Evolutionary conservation across 1,140 invertebrate species (phyloP), one percentile per base, ranked within the genome.

Genomic region (Eupristina koningsbergeri): DNA sequence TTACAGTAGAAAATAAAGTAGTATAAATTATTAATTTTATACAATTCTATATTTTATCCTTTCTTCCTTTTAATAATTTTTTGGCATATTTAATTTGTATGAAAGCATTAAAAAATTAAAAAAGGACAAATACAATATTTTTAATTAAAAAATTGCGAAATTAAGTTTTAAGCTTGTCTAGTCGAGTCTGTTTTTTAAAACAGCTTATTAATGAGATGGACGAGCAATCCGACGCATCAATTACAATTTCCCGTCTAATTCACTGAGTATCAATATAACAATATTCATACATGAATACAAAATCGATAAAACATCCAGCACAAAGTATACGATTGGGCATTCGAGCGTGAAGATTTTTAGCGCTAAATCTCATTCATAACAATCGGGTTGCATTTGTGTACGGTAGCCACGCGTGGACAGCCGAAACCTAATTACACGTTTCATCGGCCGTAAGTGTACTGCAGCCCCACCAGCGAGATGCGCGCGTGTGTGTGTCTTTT

Each of bases 371-470:
- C 41, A 1, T 63, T 19, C 9, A 8, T 64, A n/a, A 34, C 73
- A 75, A 53, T 31, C 8, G 73, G n/a, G n/a, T 75, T 58, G 47
- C 50, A 47, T 50, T 58, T 76, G 73, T 69, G 45, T 45, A 50
- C 26, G 34, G 75, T 29, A 36, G 9, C 5, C 2, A 50, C 47
- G 41, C 45, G 74, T 29, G 34, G 31, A 82, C 26, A 36, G 58
- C 34, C 81, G 64, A 78, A 78, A 83, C 67, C 36, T 83, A 78
- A 83, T 83, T 83, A 78, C 81, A 75, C 64, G 75, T 78, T 67
- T 83, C 81, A 73, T 83, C 81, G 61, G 74, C 41, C 45, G 73
- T 83, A 77, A 83, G 81, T 83, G 81, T 74, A 75, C 36, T 31
- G 80, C 71, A 17, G 41, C 69, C 80, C 19, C 71, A 58, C n/a